These are phyloP conservation scores for Agonopterix alstromeriana DNA, from an alignment of 2,888 invertebrate genomes.

Conservation along the genomic window DNA sequence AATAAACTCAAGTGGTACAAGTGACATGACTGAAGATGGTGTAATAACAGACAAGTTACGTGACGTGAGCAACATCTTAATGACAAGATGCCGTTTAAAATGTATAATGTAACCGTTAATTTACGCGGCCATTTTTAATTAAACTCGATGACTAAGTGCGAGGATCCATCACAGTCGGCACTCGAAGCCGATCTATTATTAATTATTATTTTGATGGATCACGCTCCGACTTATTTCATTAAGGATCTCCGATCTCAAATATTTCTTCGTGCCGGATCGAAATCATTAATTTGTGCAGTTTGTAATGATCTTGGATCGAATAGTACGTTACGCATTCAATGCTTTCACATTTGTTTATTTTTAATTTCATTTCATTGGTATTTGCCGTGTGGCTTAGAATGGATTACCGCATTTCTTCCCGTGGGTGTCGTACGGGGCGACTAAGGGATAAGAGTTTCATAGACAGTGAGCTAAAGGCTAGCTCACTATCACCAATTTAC, in stretches of 20 bases:
- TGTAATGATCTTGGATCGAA: slow-evolving; percentile 14
- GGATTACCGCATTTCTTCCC: too few species aligned
- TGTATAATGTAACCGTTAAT: slow-evolving; percentile 66
- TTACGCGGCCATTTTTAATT: slow-evolving; percentile 68
- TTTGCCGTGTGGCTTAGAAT: neutral
- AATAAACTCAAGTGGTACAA: too few species aligned
- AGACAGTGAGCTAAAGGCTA: too few species aligned
- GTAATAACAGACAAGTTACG: slow-evolving; percentile 1
- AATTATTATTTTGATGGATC: slow-evolving; percentile 76
- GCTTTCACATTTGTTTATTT: too few species aligned
- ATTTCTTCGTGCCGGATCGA: slow-evolving; percentile 35
- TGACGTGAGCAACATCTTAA: slow-evolving; percentile 36
- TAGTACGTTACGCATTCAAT: too few species aligned
- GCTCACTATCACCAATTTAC: too few species aligned
- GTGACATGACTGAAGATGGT: neutral
- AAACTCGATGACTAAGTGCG: slow-evolving; percentile 72
- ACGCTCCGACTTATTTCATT: slow-evolving; percentile 65
- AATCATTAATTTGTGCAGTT: slow-evolving; percentile 53
- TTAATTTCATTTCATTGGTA: too few species aligned
- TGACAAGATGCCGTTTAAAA: slow-evolving; percentile 42
- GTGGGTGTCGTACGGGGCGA: too few species aligned
- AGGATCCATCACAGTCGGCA: slow-evolving; percentile 62
- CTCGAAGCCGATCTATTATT: slow-evolving; percentile 64
- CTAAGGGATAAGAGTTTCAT: too few species aligned
- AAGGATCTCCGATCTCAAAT: slow-evolving; percentile 45